Evolutionary conservation across 2,113 vertebrate species (phyloP).

Genomic region (Lampris megalopsis): DNA sequence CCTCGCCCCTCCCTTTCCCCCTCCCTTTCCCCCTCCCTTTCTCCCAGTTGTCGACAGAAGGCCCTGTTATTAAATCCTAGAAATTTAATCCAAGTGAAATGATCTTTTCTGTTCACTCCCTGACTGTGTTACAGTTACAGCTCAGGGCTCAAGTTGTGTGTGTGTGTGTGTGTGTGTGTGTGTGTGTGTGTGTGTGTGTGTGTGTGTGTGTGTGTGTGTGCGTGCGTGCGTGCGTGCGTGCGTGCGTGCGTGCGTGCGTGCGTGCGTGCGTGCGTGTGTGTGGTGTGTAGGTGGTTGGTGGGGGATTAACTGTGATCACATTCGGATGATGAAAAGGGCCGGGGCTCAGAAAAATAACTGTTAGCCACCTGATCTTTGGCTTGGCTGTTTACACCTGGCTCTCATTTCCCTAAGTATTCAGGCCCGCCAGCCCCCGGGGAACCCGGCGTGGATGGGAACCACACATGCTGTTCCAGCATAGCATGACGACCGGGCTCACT

Average conservation of each 20-base stretch:
- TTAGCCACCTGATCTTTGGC: constrained; percentile 57
- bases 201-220: neutral
- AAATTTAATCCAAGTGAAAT: constrained; percentile 10
- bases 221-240: neutral
- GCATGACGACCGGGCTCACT: neutral
- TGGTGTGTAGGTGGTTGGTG: neutral
- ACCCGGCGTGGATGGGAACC: constrained; percentile 14
- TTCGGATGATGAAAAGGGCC: constrained; percentile 43
- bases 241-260: neutral
- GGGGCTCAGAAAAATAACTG: neutral
- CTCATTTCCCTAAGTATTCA: constrained; percentile 55
- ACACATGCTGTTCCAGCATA: neutral
- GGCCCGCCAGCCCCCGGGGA: constrained; percentile 41
- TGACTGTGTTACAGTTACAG: neutral
- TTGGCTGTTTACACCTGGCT: constrained; percentile 65
- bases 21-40: neutral
- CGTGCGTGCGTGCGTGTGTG: no score
- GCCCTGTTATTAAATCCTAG: constrained; percentile 16
- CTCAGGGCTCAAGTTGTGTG: neutral
- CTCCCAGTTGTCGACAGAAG: constrained; percentile 2
- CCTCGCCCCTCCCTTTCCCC: neutral
- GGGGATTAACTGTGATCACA: constrained; percentile 19
- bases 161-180: neutral
- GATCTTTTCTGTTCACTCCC: neutral
- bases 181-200: no score